phyloP scores from a whole-genome alignment of 2,888 invertebrate species.

The Drosophila fulvimacula region DNA sequence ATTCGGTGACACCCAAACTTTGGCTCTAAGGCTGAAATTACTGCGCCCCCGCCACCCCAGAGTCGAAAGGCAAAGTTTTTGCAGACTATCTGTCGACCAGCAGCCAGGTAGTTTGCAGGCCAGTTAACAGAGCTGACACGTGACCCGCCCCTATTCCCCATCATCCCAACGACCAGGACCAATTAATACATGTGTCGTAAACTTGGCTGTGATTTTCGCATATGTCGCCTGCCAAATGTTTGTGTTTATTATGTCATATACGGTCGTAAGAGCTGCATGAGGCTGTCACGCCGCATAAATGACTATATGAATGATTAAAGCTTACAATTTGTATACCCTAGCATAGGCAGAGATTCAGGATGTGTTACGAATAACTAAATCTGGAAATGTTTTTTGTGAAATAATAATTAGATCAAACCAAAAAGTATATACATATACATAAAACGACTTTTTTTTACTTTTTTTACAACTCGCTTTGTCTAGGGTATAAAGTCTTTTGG shows the following conservation, averaged over 20 bases:
- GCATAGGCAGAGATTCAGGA: too few species aligned
- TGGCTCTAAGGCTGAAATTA: conserved; percentile 48
- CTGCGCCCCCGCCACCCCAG: conserved; percentile 14
- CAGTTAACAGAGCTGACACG: conserved; percentile 37
- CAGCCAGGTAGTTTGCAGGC: conserved; percentile 34
- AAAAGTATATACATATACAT: too few species aligned
- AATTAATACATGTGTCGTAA: conserved; percentile 64
- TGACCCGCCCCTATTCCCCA: not conserved
- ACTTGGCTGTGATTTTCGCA: conserved; percentile 49
- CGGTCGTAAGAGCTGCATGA: conserved; percentile 14
- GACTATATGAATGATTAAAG: conserved; percentile 64
- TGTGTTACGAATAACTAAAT: not conserved
- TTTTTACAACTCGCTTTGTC: too few species aligned
- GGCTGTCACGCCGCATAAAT: conserved; percentile 51
- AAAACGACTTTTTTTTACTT: too few species aligned
- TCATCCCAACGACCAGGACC: conserved; percentile 29
- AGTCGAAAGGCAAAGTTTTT: conserved; percentile 64
- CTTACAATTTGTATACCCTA: conserved; percentile 22
- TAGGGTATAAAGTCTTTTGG: conserved; percentile 10
- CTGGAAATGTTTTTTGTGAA: not conserved
- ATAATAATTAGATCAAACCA: too few species aligned
- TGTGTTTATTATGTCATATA: conserved; percentile 61
- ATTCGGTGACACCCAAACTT: conserved; percentile 72
- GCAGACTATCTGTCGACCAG: conserved; percentile 50
- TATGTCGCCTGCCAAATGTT: conserved; percentile 43